phyloP scores from a whole-genome alignment of 2,113 vertebrate genomes.

The Recurvirostra avosetta region DNA sequence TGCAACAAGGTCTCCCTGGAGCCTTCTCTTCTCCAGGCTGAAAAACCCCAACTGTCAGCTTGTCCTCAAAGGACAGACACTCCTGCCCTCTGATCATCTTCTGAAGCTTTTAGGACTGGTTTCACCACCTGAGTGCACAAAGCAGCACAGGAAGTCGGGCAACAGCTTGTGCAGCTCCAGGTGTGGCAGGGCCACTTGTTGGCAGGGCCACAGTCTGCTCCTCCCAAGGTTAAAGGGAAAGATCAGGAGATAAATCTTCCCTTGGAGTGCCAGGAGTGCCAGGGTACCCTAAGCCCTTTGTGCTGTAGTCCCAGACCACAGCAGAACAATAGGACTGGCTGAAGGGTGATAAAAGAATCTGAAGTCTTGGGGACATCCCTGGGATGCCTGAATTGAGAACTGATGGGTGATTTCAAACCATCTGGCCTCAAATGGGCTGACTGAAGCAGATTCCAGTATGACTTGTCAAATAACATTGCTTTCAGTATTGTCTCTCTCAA shows the following conservation, averaged over 20 bases:
- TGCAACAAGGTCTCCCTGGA: neutral
- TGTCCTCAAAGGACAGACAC: neutral
- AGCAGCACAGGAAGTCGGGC: neutral
- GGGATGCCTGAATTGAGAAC: neutral
- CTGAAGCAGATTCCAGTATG: neutral
- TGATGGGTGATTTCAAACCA: neutral
- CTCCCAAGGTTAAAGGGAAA: neutral
- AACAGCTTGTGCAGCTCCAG: neutral
- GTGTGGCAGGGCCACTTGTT: accelerated
- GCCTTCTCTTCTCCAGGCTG: neutral
- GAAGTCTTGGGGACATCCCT: neutral
- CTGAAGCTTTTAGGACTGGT: neutral
- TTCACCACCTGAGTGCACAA: neutral
- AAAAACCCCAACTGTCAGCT: neutral
- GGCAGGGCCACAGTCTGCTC: neutral
- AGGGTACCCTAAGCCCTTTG: neutral
- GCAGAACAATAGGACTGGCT: neutral
- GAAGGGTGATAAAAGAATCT: neutral
- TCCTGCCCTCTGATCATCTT: neutral
- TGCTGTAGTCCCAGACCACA: neutral
- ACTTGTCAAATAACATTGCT: neutral
- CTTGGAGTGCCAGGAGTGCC: neutral
- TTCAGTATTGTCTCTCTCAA: neutral
- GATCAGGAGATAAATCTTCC: neutral
- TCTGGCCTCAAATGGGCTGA: neutral